These are phyloP conservation scores for Atlantisia rogersi DNA, from an alignment of 2,113 vertebrate species.

Conservation along the genomic window DNA sequence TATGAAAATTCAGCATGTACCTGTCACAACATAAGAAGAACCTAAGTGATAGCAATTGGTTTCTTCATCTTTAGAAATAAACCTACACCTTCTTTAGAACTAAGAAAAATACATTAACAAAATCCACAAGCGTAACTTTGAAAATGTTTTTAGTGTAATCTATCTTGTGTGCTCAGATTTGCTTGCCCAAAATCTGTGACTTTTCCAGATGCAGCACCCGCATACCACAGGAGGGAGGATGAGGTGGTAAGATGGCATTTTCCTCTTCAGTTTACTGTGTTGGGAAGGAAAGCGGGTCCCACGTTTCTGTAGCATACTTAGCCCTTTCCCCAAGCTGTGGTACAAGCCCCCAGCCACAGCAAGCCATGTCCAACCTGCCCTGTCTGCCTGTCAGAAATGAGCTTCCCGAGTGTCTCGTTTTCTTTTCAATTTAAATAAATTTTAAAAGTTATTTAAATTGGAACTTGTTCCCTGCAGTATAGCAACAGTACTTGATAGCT, in stretches of 20 bases:
- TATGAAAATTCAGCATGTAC: background rate
- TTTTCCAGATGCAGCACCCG: background rate
- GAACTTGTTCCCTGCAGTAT: background rate
- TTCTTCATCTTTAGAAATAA: background rate
- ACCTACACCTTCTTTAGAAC: background rate
- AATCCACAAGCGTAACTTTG: background rate
- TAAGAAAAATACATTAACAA: background rate
- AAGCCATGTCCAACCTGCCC: background rate
- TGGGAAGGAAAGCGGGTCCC: background rate
- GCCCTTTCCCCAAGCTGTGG: background rate
- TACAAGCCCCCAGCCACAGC: background rate
- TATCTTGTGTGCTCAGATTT: background rate
- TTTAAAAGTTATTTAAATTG: background rate
- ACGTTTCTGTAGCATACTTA: background rate
- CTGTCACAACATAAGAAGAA: background rate
- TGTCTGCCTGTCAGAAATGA: background rate
- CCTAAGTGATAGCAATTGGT: background rate
- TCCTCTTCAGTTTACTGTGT: background rate
- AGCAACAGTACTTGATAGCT: background rate
- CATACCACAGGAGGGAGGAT: background rate
- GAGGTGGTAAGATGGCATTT: background rate
- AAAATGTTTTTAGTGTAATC: background rate
- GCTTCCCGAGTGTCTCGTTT: background rate
- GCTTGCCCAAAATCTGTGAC: background rate
- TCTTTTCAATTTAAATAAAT: background rate